Percentiles rank a stretch among this genome's conserved stretches.
Conservation (phyloP, 2,113 vertebrate genomes). For the Orthonyx spaldingii region DNA sequence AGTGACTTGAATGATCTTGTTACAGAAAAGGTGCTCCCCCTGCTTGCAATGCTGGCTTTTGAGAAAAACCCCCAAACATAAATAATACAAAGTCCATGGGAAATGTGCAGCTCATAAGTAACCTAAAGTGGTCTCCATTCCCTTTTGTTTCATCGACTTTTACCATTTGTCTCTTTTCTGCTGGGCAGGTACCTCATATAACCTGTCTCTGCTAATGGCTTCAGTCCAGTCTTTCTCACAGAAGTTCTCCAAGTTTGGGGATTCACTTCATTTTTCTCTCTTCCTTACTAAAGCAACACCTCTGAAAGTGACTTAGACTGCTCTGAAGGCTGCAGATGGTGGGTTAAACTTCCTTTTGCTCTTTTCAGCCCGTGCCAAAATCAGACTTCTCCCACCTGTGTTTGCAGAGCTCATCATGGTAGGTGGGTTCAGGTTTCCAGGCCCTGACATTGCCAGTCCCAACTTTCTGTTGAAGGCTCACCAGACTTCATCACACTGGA, state of each 20-base stretch:
- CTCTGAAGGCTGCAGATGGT: background rate
- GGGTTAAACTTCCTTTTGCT: background rate
- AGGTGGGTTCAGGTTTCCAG: background rate
- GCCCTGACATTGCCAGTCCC: background rate
- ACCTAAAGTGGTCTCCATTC: background rate
- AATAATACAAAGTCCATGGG: rapidly evolving
- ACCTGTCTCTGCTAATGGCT: background rate
- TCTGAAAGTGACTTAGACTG: background rate
- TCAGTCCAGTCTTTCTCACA: background rate
- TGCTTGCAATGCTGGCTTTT: background rate
- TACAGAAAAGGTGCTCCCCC: background rate
- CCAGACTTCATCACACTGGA: background rate
- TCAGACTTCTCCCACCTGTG: background rate
- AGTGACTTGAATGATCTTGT: background rate
- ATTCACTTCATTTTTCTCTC: background rate
- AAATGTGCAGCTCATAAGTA: background rate
- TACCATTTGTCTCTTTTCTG: rapidly evolving
- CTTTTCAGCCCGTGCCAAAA: background rate
- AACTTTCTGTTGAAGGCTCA: background rate
- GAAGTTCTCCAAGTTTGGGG: background rate
- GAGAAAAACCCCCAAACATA: background rate
- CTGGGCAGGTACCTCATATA: rapidly evolving
- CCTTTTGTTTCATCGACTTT: background rate
- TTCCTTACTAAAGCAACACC: background rate
- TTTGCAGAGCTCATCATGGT: background rate